phyloP scores from a whole-genome alignment of 35 echinoderm and acorn worm genomes.

The Lytechinus pictus region DNA sequence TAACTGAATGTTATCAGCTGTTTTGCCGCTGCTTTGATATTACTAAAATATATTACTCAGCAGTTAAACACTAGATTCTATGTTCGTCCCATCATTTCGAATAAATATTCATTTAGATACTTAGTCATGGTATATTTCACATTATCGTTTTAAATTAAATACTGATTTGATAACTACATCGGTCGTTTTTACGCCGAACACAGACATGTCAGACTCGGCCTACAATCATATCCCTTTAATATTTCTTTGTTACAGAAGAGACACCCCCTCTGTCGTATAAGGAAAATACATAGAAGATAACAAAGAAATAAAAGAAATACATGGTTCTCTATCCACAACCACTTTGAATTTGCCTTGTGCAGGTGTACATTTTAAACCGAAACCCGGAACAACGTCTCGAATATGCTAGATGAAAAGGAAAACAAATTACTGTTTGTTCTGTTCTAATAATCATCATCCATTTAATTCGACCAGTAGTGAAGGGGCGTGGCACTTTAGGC shows the following conservation, averaged over 20 bases:
- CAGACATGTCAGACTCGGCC: background rate
- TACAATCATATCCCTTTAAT: background rate
- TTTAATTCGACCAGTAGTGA: background rate
- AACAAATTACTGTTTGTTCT: background rate
- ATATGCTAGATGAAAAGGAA: too few relatives aligned
- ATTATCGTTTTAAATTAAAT: too few relatives aligned
- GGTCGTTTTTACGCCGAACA: background rate
- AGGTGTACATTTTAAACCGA: conserved; percentile 3
- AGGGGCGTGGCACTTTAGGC: background rate
- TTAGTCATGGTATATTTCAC: too few relatives aligned
- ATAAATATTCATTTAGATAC: too few relatives aligned
- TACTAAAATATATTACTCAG: too few relatives aligned
- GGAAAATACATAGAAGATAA: background rate
- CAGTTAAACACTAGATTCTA: too few relatives aligned
- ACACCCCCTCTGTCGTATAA: background rate
- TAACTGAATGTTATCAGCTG: too few relatives aligned
- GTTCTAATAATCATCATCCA: background rate
- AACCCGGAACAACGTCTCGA: background rate
- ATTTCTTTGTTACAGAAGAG: background rate
- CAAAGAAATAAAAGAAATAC: background rate
- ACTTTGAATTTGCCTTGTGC: background rate
- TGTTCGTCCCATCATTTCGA: too few relatives aligned
- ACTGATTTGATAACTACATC: background rate
- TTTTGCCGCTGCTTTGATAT: too few relatives aligned
- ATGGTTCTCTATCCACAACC: background rate